phyloP scores from a whole-genome alignment of 2,797 vertebrate species.

The Molossus molossus region DNA sequence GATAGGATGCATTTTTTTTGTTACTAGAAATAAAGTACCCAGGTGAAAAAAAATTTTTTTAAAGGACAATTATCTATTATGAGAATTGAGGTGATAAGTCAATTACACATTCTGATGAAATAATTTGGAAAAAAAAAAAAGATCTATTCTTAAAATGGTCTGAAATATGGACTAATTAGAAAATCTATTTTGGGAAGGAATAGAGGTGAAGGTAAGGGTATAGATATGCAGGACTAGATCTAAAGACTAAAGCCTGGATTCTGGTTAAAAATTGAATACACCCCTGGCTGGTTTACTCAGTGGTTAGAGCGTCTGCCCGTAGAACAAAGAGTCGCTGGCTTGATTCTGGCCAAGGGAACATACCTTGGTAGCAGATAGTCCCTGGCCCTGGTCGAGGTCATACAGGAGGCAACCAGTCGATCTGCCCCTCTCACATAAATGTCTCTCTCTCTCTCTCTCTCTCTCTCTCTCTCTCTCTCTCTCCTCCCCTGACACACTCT shows the following conservation, averaged over 20 bases:
- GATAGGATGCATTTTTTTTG: background rate
- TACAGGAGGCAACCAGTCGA: too few relatives aligned
- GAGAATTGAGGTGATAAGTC: background rate
- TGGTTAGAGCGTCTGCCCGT: too few relatives aligned
- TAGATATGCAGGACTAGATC: background rate
- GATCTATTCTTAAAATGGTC: background rate
- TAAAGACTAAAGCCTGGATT: background rate
- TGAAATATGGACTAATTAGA: background rate
- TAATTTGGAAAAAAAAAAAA: constrained; percentile 24
- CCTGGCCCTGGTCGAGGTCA: too few relatives aligned
- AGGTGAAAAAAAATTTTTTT: background rate
- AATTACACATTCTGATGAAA: background rate
- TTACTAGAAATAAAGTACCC: background rate
- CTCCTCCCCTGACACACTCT: too few relatives aligned
- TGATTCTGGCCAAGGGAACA: too few relatives aligned
- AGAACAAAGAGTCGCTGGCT: too few relatives aligned
- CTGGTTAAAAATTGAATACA: too few relatives aligned
- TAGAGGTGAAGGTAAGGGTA: background rate
- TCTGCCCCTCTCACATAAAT: too few relatives aligned
- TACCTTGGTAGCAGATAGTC: too few relatives aligned
- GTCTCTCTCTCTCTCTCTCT: too few relatives aligned
- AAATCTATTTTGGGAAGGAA: constrained; percentile 1
- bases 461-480: too few relatives aligned
- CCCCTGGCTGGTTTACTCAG: too few relatives aligned
- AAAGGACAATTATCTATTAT: background rate